Evolutionary conservation across 2,113 vertebrate genomes (phyloP), one percentile per base, ranked within the genome.

Genomic region (Dipodomys spectabilis): DNA sequence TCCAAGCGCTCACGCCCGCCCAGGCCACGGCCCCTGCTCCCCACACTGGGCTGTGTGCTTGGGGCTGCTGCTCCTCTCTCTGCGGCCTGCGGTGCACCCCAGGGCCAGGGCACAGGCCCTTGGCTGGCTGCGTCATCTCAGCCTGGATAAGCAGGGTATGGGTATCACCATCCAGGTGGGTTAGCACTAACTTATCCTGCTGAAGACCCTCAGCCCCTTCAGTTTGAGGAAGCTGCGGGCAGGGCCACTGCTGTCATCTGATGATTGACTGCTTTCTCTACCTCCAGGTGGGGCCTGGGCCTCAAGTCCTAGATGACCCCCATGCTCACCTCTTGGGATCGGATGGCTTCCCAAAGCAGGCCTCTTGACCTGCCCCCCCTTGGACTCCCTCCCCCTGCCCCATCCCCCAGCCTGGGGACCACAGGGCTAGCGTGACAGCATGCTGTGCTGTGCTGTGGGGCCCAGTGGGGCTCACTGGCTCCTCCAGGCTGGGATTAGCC

Each of bases 261-360:
- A 7, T n/a, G 53, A 49, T 39, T 20, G 7, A 15, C 45, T 44
- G 13, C 35, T 44, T 16, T 81, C 25, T 57, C 28, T 53, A 30
- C 5, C 72, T 62, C 2, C 93, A 99, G 99, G 98, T 98, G 0
- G 99, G 99, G 25, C 99, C 99, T 0, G 99, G 99, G 7, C 99
- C 99, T 22, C 97, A 97, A 77, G 30, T 97, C 7, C 91, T 98
- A 92, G 96, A 98, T 0, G 96, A 98, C 57, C 93, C 97, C 49
- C 82, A 71, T 0, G 93, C 93, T 67, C 98, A 99, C 93, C 98
- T 99, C 30, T 96, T 99, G 93, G 98, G 98, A 79, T 23, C 95
- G 0, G 98, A 98, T 0, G 99, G 98, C 65, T 92, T 98, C 73
- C 98, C 98, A 0, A 96, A 82, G 49, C 49, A 67, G 39, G 65